Base-by-base conservation (phyloP, 2,888 invertebrate species). In the Branchellion lobata region DNA sequence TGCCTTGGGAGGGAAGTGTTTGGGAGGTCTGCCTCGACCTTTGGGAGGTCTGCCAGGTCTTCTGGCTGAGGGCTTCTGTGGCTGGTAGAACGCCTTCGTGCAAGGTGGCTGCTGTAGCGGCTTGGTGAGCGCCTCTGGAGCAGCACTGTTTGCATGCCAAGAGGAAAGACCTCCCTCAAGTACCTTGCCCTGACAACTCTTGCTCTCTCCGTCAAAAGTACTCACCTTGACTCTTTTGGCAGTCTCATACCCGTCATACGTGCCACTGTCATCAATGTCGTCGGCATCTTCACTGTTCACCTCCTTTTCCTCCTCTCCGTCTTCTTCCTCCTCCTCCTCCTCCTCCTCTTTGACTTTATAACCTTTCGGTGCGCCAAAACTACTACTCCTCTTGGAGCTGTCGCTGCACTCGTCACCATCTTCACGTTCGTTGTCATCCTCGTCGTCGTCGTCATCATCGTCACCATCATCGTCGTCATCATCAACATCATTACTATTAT, bases 41-140 rank as follows among this genome's bases (percentile, higher is more conserved):
- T 75, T 75, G 24, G 75, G 31, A 11, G 75, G 47, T n/a, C 75
- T 51, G 8, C 29, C 51, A 2, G 29, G 61, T 57, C 61, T 57
- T 57, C 61, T 57, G n/a, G 24, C 61, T 57, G 61, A 5, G 11
- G 47, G 8, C 47, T 47, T 47, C 11, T 18, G 11, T 14, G 47
- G 47, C 18, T 14, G 18, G 11, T 8, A 47, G 47, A 47, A 47
- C 8, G 8, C 18, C 47, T 47, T 47, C 11, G 11, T 47, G 18
- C 11, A 14, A 47, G n/a, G n/a, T n/a, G n/a, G n/a, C n/a, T n/a
- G n/a, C n/a, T n/a, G n/a, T n/a, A n/a, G n/a, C n/a, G 47, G 18
- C 47, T 14, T 18, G 47, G 11, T 47, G 47, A 47, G 11, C 47
- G 8, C 47, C 5, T 57, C 61, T 57, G 5, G 61, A 5, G 3